phyloP scores from a whole-genome alignment of 2,797 vertebrate genomes.

The Semaprochilodus insignis region DNA sequence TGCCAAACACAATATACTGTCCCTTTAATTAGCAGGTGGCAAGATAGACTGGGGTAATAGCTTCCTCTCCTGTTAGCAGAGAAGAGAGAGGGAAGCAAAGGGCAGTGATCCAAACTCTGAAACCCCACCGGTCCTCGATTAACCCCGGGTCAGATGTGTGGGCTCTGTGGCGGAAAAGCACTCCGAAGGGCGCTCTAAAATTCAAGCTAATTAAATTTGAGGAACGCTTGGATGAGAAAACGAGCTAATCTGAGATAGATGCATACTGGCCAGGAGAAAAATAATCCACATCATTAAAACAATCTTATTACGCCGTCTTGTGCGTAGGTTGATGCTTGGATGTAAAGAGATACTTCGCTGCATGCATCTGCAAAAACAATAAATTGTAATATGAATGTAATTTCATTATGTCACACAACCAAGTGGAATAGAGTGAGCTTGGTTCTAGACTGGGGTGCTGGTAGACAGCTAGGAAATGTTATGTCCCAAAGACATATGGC shows the following conservation, averaged over 20 bases:
- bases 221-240: slow-evolving; percentile 22
- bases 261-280: slow-evolving; percentile 12
- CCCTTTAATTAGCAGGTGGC: slow-evolving; percentile 44
- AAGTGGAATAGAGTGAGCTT: too few species aligned
- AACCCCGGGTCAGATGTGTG: slow-evolving; percentile 28
- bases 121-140: slow-evolving; percentile 16
- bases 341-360: slow-evolving; percentile 40
- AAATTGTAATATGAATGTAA: slow-evolving; percentile 28
- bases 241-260: slow-evolving; percentile 41
- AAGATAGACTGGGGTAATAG: slow-evolving; percentile 45
- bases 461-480: too few species aligned
- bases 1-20: slow-evolving; percentile 32
- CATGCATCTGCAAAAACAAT: slow-evolving; percentile 18
- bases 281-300: slow-evolving; percentile 5
- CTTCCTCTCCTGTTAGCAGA: slow-evolving; percentile 43
- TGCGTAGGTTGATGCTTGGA: slow-evolving; percentile 15
- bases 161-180: slow-evolving; percentile 19
- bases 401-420: too few species aligned
- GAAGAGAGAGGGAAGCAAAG: slow-evolving; percentile 6
- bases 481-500: too few species aligned
- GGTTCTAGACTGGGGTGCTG: too few species aligned
- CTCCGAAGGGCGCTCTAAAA: slow-evolving; percentile 17
- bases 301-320: slow-evolving; percentile 2
- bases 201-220: slow-evolving; percentile 52
- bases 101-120: slow-evolving; percentile 18